These are phyloP conservation scores for Elymnias hypermnestra DNA, from an alignment of 1,140 invertebrate genomes.

Conservation along the genomic window DNA sequence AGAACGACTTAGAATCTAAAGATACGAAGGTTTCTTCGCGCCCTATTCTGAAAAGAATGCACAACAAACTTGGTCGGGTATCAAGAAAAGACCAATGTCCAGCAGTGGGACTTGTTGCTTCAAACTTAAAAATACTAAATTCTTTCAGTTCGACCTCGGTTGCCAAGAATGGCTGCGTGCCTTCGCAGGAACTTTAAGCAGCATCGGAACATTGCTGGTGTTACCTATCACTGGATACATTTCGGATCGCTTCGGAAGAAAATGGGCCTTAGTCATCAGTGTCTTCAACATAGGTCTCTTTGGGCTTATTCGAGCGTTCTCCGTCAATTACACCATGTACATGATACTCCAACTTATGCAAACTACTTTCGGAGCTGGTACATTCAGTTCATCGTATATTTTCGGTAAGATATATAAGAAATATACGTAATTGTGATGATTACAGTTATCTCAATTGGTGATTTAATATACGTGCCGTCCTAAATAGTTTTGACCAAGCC, in stretches of 20 bases:
- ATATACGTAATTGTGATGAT: background rate
- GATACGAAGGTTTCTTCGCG: too few species aligned
- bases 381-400: slow-evolving; percentile 36
- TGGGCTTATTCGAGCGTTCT: slow-evolving; percentile 79
- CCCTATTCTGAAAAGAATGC: too few species aligned
- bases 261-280: slow-evolving; percentile 76
- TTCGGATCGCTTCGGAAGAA: slow-evolving; percentile 79
- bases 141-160: slow-evolving; percentile 34
- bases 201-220: slow-evolving; percentile 44
- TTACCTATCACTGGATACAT: slow-evolving; percentile 80
- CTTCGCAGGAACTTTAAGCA: slow-evolving; percentile 27
- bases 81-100: too few species aligned
- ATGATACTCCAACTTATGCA: slow-evolving; percentile 72
- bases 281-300: slow-evolving; percentile 76
- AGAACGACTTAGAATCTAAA: too few species aligned
- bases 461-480: too few species aligned
- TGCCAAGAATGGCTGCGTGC: slow-evolving; percentile 41
- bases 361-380: slow-evolving; percentile 35
- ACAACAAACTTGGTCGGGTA: too few species aligned
- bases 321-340: slow-evolving; percentile 80
- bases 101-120: too few species aligned
- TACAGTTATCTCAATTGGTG: background rate
- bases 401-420: slow-evolving; percentile 25
- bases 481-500: too few species aligned
- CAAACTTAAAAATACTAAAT: too few species aligned